Percentiles rank a stretch among this genome's conserved stretches.
Evolutionary conservation across 2,888 invertebrate genomes (phyloP).

Genomic region (Dynastes maya): DNA sequence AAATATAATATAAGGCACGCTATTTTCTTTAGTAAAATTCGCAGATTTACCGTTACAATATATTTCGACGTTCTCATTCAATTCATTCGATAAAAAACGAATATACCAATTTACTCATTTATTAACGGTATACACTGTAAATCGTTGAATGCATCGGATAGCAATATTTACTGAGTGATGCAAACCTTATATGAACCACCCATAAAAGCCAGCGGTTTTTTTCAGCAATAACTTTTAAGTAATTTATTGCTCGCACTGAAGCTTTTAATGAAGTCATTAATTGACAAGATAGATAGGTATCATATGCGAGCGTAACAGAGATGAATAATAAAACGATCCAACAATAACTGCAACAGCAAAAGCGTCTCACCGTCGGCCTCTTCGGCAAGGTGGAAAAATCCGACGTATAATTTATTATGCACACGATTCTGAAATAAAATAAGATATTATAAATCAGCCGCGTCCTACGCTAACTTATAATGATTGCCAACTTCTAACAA

Average conservation of each 20-base stretch:
- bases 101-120: no score
- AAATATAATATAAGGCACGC: no score
- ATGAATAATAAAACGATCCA: conserved; percentile 35
- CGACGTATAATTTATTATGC: conserved; percentile 55
- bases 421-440: conserved; percentile 60
- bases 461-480: conserved; percentile 63
- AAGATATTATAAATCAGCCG: conserved; percentile 62
- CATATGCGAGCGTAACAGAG: conserved; percentile 41
- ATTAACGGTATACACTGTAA: no score
- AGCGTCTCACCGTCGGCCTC: conserved; percentile 15
- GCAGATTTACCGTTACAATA: neutral
- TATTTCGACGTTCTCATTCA: neutral
- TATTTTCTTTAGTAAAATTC: neutral
- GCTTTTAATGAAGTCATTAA: conserved; percentile 52
- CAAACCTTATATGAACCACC: conserved; percentile 14
- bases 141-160: neutral
- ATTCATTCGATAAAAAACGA: no score
- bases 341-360: conserved; percentile 36
- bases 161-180: conserved; percentile 3
- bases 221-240: conserved; percentile 30
- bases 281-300: conserved; percentile 47
- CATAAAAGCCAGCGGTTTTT: conserved; percentile 4
- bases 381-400: conserved; percentile 37
- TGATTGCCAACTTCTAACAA: conserved; percentile 63
- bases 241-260: conserved; percentile 29